Evolutionary conservation across 2,113 vertebrate species (phyloP).

Genomic region (Rhynchopsitta pachyrhyncha): DNA sequence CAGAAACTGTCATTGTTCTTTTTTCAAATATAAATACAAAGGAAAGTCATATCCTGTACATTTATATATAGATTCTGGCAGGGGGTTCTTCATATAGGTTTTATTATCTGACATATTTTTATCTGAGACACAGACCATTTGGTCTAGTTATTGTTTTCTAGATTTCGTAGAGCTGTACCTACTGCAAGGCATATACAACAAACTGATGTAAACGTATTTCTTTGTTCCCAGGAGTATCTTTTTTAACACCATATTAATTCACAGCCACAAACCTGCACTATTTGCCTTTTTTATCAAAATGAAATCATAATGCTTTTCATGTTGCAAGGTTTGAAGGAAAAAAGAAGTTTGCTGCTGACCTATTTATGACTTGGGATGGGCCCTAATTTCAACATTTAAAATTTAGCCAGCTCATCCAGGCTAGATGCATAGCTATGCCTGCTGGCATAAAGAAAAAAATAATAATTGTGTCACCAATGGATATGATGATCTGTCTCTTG

Average conservation of each 20-base stretch:
- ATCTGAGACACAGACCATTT: not conserved
- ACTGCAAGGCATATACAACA: not conserved
- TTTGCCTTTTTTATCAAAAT: not conserved
- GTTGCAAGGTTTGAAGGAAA: not conserved
- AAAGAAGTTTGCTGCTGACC: not conserved
- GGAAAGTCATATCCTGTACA: not conserved
- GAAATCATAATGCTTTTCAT: not conserved
- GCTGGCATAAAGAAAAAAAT: not conserved
- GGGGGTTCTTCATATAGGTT: not conserved
- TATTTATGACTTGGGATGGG: not conserved
- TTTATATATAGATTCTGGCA: not conserved
- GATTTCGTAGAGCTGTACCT: not conserved
- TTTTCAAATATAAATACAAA: not conserved
- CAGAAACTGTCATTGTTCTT: not conserved
- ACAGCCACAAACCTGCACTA: not conserved
- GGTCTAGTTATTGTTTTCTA: not conserved
- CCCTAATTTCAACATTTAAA: not conserved
- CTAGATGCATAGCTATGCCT: not conserved
- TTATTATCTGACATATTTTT: not conserved
- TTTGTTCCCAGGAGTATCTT: not conserved
- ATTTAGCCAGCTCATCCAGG: not conserved
- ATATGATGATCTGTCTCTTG: not conserved
- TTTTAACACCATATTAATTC: not conserved
- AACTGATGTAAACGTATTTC: not conserved
- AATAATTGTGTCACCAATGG: not conserved